phyloP scores from a whole-genome alignment of 2,797 vertebrate species.

The Cyclura pinguis region DNA sequence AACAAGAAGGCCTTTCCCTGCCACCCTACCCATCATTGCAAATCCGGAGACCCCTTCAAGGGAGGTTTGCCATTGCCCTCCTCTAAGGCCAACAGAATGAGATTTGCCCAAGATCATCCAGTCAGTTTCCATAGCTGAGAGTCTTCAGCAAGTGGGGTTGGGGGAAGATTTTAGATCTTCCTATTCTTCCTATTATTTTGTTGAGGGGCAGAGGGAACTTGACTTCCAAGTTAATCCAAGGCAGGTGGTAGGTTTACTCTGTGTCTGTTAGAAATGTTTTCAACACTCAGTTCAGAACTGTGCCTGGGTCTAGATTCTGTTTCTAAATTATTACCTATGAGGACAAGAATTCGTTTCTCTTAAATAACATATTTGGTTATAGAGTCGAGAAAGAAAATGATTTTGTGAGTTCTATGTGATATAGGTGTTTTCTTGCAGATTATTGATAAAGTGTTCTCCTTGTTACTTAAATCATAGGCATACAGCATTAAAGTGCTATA shows the following conservation, averaged over 20 bases:
- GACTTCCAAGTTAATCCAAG: neutral
- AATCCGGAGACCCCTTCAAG: too few species aligned
- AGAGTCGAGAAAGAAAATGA: constrained; percentile 1
- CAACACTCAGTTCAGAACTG: neutral
- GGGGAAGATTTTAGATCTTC: neutral
- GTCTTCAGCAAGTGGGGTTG: neutral
- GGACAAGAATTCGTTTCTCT: neutral
- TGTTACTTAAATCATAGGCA: neutral
- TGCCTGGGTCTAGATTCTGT: neutral
- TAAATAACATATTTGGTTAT: neutral
- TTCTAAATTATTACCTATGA: neutral
- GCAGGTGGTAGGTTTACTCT: too few species aligned
- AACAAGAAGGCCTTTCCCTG: too few species aligned
- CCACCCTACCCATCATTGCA: too few species aligned
- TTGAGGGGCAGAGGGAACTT: neutral
- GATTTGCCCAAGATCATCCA: too few species aligned
- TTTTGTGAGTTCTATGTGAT: neutral
- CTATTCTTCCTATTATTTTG: neutral
- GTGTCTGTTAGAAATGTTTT: neutral
- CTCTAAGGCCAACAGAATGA: too few species aligned
- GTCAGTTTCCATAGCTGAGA: too few species aligned
- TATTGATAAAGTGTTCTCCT: constrained; percentile 10
- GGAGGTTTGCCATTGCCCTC: too few species aligned
- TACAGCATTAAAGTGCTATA: constrained; percentile 2
- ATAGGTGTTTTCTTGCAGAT: constrained; percentile 1